Base-by-base conservation (phyloP, 2,888 invertebrate species). In the Linyphia triangularis region DNA sequence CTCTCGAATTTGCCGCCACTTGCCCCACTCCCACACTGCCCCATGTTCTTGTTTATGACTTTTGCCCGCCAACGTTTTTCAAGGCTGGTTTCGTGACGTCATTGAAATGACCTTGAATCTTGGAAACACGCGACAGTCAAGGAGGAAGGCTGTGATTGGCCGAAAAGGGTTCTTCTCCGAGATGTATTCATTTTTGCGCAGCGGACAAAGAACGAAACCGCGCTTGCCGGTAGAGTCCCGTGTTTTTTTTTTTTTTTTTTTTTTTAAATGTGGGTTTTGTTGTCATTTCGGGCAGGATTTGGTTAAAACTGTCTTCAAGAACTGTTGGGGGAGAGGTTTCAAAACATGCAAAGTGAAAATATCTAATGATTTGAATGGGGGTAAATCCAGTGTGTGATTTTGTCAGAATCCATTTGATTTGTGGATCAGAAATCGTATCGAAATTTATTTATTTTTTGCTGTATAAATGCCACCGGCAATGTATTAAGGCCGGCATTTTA, bases 51-150 rank as follows among this genome's bases (percentile, higher is more conserved):
- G 86, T 88, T 88, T 88, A 61, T 88, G 86, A 88, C 86, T 88
- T n/a, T 88, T 81, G 86, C 73, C 75, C 81, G 75, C 69, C 10
- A 88, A 88, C 86, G 81, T 75, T 78, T 69, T 83, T 81, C 86
- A 88, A 88, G 86, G 81, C 79, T 88, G 81, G 16, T 79, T 81
- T 88, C 79, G 75, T 88, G 86, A 88, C 86, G 86, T 88, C 86
- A 88, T 73, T 26, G 7, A 40, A 65, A n/a, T 88, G 81, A 88
- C 86, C 86, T 88, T 88, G 86, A 82, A 88, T 75, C 72, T 72
- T 57, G 59, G 28, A 43, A 70, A 72, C 59, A 82, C 63, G 70
- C 70, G 82, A 72, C 28, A 22, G 28, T 16, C 19, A 43, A 9
- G 26, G 22, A 28, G 63, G 72, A 13, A 5, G 13, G 10, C 72